phyloP scores from a whole-genome alignment of 1,140 invertebrate species.

The Cylas formicarius region DNA sequence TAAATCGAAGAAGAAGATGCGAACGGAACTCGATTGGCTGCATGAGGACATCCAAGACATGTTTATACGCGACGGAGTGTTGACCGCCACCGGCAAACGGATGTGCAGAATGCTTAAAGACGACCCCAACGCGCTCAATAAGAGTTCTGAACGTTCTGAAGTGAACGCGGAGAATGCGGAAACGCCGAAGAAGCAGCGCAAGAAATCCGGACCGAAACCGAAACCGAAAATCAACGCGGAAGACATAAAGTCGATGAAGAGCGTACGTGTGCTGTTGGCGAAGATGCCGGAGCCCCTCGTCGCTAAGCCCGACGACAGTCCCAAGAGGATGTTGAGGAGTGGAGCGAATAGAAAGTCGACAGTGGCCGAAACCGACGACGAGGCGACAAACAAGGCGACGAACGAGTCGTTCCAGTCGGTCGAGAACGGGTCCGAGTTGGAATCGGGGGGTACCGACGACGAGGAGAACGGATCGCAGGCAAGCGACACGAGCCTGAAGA shows the following conservation, averaged over 20 bases:
- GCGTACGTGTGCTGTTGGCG: constrained; percentile 23
- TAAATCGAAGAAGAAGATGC: constrained; percentile 29
- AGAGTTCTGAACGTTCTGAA: neutral
- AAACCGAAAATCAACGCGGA: neutral
- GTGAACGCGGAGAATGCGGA: neutral
- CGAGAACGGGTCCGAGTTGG: constrained; percentile 13
- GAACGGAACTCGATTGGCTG: constrained; percentile 50
- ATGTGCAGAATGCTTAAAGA: constrained; percentile 45
- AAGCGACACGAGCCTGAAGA: constrained; percentile 8
- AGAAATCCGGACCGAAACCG: constrained; percentile 19
- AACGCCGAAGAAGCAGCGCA: constrained; percentile 10
- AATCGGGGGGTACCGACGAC: constrained; percentile 4
- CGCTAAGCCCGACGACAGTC: constrained; percentile 1
- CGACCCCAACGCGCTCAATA: constrained; percentile 18
- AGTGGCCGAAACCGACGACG: constrained; percentile 11
- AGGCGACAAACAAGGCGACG: constrained; percentile 9
- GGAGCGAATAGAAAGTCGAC: too few species aligned
- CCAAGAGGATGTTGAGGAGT: constrained; percentile 17
- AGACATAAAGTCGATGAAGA: constrained; percentile 19
- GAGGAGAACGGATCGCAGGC: constrained; percentile 14
- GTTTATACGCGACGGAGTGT: constrained; percentile 55
- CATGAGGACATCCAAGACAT: constrained; percentile 62
- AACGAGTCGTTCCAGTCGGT: too few species aligned
- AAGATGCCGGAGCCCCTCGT: constrained; percentile 26
- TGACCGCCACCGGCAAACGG: constrained; percentile 48